Conservation (phyloP, 2,113 vertebrate genomes). For the Ramphastos sulfuratus region DNA sequence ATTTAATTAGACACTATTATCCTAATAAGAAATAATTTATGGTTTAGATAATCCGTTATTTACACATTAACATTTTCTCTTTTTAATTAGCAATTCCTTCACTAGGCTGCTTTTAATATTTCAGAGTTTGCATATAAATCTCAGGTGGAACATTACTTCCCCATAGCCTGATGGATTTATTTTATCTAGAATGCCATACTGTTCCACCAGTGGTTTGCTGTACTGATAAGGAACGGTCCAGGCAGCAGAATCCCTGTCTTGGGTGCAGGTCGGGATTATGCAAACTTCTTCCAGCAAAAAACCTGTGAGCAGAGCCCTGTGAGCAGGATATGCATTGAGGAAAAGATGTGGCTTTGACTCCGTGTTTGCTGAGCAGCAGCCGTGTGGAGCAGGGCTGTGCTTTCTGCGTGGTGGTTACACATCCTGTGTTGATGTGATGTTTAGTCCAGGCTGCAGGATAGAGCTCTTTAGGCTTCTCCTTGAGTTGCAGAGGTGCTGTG, state of each 20-base stretch:
- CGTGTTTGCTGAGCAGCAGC: not conserved
- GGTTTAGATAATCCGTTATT: conserved; percentile 39
- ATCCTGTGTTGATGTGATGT: not conserved
- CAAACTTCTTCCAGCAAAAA: not conserved
- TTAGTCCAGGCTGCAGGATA: not conserved
- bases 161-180: not conserved
- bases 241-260: not conserved
- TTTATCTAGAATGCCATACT: not conserved
- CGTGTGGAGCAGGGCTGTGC: not conserved
- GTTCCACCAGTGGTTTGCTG: not conserved
- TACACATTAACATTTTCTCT: not conserved
- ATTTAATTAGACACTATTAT: conserved; percentile 67
- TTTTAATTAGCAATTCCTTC: conserved; percentile 8
- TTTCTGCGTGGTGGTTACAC: not conserved
- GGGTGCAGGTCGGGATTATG: not conserved
- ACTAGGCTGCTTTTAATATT: conserved; percentile 46
- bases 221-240: not conserved
- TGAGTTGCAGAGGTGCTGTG: not conserved
- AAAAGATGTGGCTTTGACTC: not conserved
- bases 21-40: conserved; percentile 50
- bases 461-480: not conserved
- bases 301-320: not conserved
- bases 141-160: conserved; percentile 22
- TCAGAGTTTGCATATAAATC: conserved; percentile 39
- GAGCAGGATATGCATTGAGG: not conserved